A percentile compares a stretch with the other conserved stretches of the same genome.
These are phyloP conservation scores for Antechinus stuartii DNA, from an alignment of 2,113 vertebrate genomes.

Conservation along the genomic window DNA sequence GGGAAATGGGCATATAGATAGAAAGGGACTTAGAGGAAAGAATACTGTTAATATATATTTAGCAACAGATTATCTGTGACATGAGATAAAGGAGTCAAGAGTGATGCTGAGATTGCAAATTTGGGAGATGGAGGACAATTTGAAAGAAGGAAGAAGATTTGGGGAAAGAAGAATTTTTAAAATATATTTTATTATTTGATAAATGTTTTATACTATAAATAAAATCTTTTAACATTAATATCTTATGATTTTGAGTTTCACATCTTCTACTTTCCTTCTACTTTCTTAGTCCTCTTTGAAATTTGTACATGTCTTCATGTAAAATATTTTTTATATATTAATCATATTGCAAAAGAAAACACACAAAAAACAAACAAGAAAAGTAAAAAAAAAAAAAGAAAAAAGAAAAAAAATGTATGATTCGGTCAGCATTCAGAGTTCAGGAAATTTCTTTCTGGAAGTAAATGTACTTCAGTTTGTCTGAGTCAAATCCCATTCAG, in stretches of 20 bases:
- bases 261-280: neutral
- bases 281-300: neutral
- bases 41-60: neutral
- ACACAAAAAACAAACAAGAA: neutral
- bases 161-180: neutral
- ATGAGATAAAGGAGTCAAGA: neutral
- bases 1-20: neutral
- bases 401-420: too few relatives aligned
- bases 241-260: neutral
- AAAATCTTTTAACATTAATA: neutral
- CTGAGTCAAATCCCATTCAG: too few relatives aligned
- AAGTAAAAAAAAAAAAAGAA: too few relatives aligned
- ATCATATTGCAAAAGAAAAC: neutral
- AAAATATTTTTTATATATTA: neutral
- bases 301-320: neutral
- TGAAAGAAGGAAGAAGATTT: neutral
- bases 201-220: neutral
- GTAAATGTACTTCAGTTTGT: too few relatives aligned
- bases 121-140: neutral
- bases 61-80: neutral
- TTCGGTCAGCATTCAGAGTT: neutral
- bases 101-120: neutral
- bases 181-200: neutral
- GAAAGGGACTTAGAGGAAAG: neutral
- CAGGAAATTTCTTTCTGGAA: neutral